A percentile compares a stretch with the other conserved stretches of the same genome.
These are phyloP conservation scores for Apaloderma vittatum DNA, from an alignment of 2,113 vertebrate species.

Conservation along the genomic window DNA sequence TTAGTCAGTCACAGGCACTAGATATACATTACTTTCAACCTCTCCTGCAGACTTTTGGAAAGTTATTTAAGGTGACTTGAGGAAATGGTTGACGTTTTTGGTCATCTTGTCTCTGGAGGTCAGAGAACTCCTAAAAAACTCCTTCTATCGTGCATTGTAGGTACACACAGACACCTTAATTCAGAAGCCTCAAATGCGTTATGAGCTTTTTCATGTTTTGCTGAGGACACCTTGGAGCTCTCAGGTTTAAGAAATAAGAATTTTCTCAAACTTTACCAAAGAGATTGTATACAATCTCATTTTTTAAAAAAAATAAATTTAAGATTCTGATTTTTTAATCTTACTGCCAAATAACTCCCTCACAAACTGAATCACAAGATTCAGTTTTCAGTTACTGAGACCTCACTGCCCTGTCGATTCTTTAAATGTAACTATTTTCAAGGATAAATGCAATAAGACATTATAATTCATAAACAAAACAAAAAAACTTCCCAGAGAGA, in stretches of 20 bases:
- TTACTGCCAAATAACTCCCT: neutral
- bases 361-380: neutral
- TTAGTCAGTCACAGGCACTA: neutral
- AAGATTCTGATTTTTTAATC: neutral
- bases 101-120: neutral
- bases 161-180: neutral
- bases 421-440: neutral
- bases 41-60: neutral
- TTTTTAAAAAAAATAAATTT: neutral
- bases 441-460: neutral
- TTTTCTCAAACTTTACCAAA: neutral
- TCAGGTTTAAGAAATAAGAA: rapidly evolving
- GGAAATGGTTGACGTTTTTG: neutral
- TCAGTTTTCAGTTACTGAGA: neutral
- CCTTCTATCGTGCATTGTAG: neutral
- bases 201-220: neutral
- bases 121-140: neutral
- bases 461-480: neutral
- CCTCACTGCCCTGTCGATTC: neutral
- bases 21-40: neutral
- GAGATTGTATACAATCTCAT: neutral
- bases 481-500: neutral
- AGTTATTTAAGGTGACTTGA: neutral
- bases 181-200: neutral
- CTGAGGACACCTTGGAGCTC: neutral